Percentiles rank a stretch among this genome's conserved stretches.
Conservation (phyloP, 2,797 vertebrate genomes). For the Hafferia zeledoni region DNA sequence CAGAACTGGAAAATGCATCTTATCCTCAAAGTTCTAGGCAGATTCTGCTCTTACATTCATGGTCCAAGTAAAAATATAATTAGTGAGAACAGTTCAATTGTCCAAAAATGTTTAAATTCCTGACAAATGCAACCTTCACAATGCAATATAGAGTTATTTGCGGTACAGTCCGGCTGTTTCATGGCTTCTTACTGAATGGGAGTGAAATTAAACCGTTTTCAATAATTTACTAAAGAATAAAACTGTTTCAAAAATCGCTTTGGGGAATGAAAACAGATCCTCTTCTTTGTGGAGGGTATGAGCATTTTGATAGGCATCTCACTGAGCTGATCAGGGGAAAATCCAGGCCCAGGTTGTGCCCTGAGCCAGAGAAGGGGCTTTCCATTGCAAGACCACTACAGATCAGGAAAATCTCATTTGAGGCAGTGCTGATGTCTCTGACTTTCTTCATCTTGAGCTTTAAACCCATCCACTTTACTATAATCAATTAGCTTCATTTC, state of each 20-base stretch:
- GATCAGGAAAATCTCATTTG: background rate
- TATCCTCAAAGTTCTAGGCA: background rate
- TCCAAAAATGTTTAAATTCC: background rate
- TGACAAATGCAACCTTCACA: background rate
- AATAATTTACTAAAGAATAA: background rate
- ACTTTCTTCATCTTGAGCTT: background rate
- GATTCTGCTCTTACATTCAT: background rate
- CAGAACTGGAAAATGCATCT: background rate
- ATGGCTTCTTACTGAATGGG: background rate
- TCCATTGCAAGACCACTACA: background rate
- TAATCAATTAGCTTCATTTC: slow-evolving; percentile 8
- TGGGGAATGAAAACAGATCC: background rate
- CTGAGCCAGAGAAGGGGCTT: background rate
- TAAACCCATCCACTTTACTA: background rate
- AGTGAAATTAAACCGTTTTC: background rate
- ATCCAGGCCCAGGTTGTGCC: background rate
- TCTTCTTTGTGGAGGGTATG: background rate
- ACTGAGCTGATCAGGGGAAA: background rate
- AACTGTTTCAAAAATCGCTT: background rate
- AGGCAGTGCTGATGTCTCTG: background rate
- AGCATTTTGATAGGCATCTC: background rate
- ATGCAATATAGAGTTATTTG: background rate
- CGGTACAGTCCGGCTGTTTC: background rate
- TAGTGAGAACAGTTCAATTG: background rate
- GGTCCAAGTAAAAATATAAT: background rate